Evolutionary conservation across 2,113 vertebrate genomes (phyloP), one percentile per base, ranked within the genome.

Genomic region (Toxotes chatareus): DNA sequence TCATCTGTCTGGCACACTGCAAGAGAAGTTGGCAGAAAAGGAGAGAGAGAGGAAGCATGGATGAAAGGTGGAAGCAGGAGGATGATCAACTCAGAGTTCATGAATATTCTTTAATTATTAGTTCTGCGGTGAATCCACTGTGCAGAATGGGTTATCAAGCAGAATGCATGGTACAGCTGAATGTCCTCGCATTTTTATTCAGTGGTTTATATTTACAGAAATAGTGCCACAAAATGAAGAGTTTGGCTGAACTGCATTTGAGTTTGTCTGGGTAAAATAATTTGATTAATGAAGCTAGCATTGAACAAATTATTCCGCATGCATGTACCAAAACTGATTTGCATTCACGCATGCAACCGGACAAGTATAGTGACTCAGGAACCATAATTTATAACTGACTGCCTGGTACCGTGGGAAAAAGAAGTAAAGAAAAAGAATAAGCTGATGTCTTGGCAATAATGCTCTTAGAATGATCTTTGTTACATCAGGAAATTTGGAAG

Each of bases 1-100:
- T 93, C 76, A 44, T 89, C 76, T 85, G 86, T 86, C 84, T 87
- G 89, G 86, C 81, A 88, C 89, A 91, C 87, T 91, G 88, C 38
- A 91, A 66, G 86, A 89, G 63, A 91, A 60, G 67, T 81, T 74
- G 90, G 73, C 67, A 17, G 79, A 80, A 66, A 75, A 76, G 82
- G 83, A 86, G 82, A 88, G 79, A 89, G 70, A 83, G 34, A 87
- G 79, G 69, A 60, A 64, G 80, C 55, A 81, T 9, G 59, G 76
- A 82, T 90, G 86, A 88, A 88, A 89, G 62, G 74, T 55, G 73
- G 60, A 76, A 55, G 73, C 42, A 67, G 36, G 73, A 61, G 83
- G 19, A 61, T 49, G 73, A 78, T 69, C 63, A 62, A 31, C 23
- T 64, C 56, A 57, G 49, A 55, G 75, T 23, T 38, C 27, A 62